Evolutionary conservation across 2,113 vertebrate genomes (phyloP), one percentile per base, ranked within the genome.

Genomic region (Alligator sinensis): DNA sequence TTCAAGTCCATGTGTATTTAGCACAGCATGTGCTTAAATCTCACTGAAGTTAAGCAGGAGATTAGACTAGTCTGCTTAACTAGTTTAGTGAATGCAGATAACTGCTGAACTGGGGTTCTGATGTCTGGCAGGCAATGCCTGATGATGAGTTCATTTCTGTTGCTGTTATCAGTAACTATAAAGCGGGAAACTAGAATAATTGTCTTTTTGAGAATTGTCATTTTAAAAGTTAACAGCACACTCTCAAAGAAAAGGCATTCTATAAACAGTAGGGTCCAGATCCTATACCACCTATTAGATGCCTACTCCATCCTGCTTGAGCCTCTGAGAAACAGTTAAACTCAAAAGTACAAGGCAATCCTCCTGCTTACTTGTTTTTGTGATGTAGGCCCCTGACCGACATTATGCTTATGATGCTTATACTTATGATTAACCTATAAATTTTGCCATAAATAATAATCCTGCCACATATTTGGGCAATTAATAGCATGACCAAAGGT

Each of bases 61-160:
- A 95, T 95, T 89, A 95, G 94, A 95, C 70, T 79, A 63, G 77
- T 63, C 80, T 77, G 6, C 19, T 91, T 87, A 90, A 91, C 86
- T 92, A 63, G 58, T 75, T 91, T 78, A 82, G 94, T 94, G 82
- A 94, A 96, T 96, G 94, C 91, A 84, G 58, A 89, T 89, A 87
- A 68, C 60, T 87, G 7, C 54, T 79, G 77, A 81, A 87, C 60
- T 80, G 76, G 34, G 13, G 84, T 93, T 90, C 68, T 87, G 6
- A 60, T 92, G 80, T 82, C 84, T 68, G 86, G 24, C 8, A 76
- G 78, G 54, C 90, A 84, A 89, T 91, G 74, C 28, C 82, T 94
- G 82, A 47, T 77, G 84, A 81, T 17, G 47, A 62, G 82, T 94
- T 86, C 64, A 55, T 96, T 89, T 70, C 63, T 62, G n/a, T 80